Evolutionary conservation across 2,113 vertebrate species (phyloP), one percentile per base, ranked within the genome.

Genomic region (Callipepla squamata): DNA sequence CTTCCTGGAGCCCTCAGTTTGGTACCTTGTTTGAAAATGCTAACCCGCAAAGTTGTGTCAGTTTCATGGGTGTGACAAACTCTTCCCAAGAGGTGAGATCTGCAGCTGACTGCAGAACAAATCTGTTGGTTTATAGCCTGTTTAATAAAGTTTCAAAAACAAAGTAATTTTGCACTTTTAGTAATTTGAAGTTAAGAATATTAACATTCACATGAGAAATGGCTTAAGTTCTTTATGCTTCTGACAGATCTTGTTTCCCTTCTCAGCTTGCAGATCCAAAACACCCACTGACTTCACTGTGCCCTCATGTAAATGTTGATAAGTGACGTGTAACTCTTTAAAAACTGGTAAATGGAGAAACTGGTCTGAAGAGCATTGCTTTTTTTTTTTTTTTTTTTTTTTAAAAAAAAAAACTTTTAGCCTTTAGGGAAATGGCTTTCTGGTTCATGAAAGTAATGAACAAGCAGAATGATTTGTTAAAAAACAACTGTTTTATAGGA

Each of bases 401-500:
- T 36, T 36, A 36, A 36, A 7, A 11, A 17, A 10, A 32, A 57
- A 19, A 59, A 34, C n/a, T n/a, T n/a, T n/a, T n/a, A 34, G n/a
- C 42, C 73, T 72, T 32, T 61, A 78, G 80, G 61, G 65, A 84
- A 92, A 83, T 59, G 38, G 63, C n/a, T 38, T 76, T 94, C 81
- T 70, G 19, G 45, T 77, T 87, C 75, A 74, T 67, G 7, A 93
- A 86, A 92, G 86, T 96, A 92, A 94, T 92, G 90, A 94, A 73
- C 53, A 92, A 86, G 53, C 89, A 93, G 86, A 96, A 95, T 94
- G 95, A 96, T 94, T 95, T 94, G 92, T 93, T 92, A 76, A 94
- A 96, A 96, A 94, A 95, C 93, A 93, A 93, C 73, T 69, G 83
- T 62, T 95, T 96, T 76, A 92, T 87, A 69, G 74, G 94, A 94